A percentile compares a stretch with the other conserved stretches of the same genome.
Conservation (phyloP, 2,888 invertebrate species). For the Timandra comae region DNA sequence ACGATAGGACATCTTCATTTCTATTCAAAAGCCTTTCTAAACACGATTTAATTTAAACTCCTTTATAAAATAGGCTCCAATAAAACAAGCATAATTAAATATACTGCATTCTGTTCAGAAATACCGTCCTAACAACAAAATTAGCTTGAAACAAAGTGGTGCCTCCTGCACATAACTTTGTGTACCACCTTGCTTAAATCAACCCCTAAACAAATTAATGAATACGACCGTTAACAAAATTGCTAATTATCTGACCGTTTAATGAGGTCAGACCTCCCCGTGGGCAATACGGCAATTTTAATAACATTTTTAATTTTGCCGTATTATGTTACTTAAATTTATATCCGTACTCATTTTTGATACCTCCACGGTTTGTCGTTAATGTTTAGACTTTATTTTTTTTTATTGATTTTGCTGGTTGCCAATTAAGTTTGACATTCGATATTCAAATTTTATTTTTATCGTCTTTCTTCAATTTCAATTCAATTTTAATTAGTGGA, state of each 20-base stretch:
- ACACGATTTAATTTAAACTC: no score
- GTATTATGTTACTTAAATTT: slow-evolving; percentile 25
- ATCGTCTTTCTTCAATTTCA: slow-evolving; percentile 13
- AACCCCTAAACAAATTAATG: slow-evolving; percentile 51
- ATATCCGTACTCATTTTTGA: no score
- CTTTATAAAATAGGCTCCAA: no score
- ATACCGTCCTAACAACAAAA: neutral
- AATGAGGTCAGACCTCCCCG: slow-evolving; percentile 54
- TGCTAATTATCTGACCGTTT: slow-evolving; percentile 68
- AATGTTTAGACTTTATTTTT: slow-evolving; percentile 1
- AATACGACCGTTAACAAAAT: slow-evolving; percentile 65
- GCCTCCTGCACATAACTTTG: slow-evolving; percentile 18
- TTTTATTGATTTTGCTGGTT: slow-evolving; percentile 11
- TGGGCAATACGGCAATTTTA: slow-evolving; percentile 45
- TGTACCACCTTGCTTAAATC: slow-evolving; percentile 36
- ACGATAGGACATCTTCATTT: no score
- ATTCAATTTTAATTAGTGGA: no score
- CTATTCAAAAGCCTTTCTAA: no score
- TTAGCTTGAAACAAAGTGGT: neutral
- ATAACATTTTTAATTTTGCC: slow-evolving; percentile 57
- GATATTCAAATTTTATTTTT: slow-evolving; percentile 19
- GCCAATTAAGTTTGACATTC: slow-evolving; percentile 16
- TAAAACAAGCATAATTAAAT: no score
- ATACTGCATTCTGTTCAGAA: no score
- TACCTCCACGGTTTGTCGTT: slow-evolving; percentile 3